Conservation (phyloP, 2,797 vertebrate species). For the Margarornis squamiger region DNA sequence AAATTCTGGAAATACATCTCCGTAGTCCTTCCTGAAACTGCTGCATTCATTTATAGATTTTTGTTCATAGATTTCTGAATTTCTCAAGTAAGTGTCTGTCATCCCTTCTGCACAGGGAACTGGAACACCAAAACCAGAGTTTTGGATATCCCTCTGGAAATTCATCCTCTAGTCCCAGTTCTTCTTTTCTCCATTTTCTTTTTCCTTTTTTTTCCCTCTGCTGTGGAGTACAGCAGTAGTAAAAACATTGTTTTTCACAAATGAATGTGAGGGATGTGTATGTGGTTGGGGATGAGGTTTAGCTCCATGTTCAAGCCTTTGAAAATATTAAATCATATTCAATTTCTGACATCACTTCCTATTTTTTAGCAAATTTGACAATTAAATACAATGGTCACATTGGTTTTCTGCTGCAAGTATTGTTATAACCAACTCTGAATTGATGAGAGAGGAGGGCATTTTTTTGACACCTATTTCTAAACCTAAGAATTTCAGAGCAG, state of each 20-base stretch:
- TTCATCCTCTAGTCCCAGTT: neutral
- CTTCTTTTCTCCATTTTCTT: neutral
- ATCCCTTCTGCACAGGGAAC: neutral
- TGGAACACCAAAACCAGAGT: neutral
- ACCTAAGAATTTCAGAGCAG: neutral
- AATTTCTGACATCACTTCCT: neutral
- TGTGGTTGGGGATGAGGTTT: neutral
- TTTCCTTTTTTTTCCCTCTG: too few relatives aligned
- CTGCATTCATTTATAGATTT: neutral
- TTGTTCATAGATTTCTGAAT: neutral
- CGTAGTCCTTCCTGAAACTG: neutral
- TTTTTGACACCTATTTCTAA: neutral
- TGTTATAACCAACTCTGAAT: neutral
- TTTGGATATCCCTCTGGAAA: neutral
- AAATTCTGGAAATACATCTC: neutral
- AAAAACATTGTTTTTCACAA: neutral
- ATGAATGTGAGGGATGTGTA: neutral
- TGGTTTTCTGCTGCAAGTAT: neutral
- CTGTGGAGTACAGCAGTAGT: rapidly evolving
- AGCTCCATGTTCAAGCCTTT: neutral
- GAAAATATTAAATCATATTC: neutral
- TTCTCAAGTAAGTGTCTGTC: neutral
- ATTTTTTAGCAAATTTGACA: neutral
- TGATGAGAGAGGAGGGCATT: neutral
- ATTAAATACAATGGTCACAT: neutral